Conservation (phyloP, 2,113 vertebrate species). For the Nibea albiflora region DNA sequence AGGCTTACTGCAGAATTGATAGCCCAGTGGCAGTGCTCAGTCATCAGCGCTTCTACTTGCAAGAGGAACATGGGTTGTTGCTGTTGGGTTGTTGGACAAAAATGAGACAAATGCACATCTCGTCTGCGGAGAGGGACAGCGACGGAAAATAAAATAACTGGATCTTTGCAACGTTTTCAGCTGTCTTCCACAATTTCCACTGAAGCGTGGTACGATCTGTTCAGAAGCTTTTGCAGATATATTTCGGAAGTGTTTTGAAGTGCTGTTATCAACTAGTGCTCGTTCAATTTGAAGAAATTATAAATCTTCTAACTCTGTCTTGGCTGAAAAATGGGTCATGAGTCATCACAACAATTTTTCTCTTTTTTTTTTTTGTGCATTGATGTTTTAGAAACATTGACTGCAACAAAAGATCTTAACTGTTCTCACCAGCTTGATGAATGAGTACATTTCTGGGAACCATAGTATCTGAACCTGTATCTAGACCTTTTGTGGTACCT, state of each 20-base stretch:
- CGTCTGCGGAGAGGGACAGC: neutral
- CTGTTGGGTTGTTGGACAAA: constrained; percentile 12
- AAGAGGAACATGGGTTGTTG: neutral
- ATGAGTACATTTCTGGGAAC: constrained; percentile 34
- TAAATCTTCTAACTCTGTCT: neutral
- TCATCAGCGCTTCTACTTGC: constrained; percentile 32
- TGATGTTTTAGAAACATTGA: constrained; percentile 3
- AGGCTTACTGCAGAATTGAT: constrained; percentile 24
- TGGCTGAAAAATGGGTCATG: constrained; percentile 1
- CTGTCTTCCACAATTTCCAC: neutral
- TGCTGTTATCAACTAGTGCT: neutral
- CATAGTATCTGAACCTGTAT: constrained; percentile 23
- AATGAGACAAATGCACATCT: constrained; percentile 17
- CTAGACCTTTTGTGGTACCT: constrained; percentile 41
- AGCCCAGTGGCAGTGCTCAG: constrained; percentile 19
- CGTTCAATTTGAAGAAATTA: constrained; percentile 22
- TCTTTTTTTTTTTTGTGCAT: neutral
- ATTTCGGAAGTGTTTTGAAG: constrained; percentile 2
- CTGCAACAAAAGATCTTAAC: neutral
- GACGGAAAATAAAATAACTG: constrained; percentile 10
- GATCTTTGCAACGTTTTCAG: neutral
- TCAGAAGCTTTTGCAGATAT: constrained; percentile 18
- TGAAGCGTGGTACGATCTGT: neutral
- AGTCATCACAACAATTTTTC: neutral
- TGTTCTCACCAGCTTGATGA: constrained; percentile 25